Base-by-base conservation (phyloP, 2,113 vertebrate species). In the Hypanus sabinus region DNA sequence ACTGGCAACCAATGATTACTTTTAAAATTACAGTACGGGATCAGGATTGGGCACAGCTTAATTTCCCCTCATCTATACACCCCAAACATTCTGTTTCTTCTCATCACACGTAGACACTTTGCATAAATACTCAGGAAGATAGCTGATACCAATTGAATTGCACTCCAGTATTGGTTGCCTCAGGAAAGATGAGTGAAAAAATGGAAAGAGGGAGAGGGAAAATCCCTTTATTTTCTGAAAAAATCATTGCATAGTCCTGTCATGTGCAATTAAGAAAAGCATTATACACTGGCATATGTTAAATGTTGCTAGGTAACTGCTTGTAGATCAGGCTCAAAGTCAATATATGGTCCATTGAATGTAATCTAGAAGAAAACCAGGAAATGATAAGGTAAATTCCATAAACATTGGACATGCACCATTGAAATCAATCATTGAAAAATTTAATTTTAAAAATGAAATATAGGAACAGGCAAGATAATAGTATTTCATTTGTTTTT, bases 261-360 rank as follows among this genome's bases (percentile, higher is more conserved):
- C 83, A 62, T 62, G 16, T 90, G 85, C 60, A 68, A 90, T 93
- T 93, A 38, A 73, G 91, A 93, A 55, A 93, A 73, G 91, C 65
- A 93, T 73, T 55, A 38, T 33, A 46, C 0, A 0, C 1, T 65
- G 60, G 30, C 85, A 90, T 65, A 36, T 90, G 68, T 73, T 73
- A 73, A 93, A 93, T 38, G 65, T 93, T 93, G 91, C 91, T 93
- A 73, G 68, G 68, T 30, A 93, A 93, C 91, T 16, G 22, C 70
- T 55, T 70, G n/a, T 12, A 73, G 70, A 38, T 73, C 20, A 75
- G 14, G 55, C 36, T 73, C 65, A 55, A 73, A 24, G 33, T 46
- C 70, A 93, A 71, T 30, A 93, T 73, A 75, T 30, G 38, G 38
- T 93, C 22, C 9, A 3, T 46, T 30, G 33, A 93, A 93, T 73